A percentile compares a stretch with the other conserved stretches of the same genome.
Evolutionary conservation across 1,140 invertebrate species (phyloP).

Genomic region (Sinonovacula constricta): DNA sequence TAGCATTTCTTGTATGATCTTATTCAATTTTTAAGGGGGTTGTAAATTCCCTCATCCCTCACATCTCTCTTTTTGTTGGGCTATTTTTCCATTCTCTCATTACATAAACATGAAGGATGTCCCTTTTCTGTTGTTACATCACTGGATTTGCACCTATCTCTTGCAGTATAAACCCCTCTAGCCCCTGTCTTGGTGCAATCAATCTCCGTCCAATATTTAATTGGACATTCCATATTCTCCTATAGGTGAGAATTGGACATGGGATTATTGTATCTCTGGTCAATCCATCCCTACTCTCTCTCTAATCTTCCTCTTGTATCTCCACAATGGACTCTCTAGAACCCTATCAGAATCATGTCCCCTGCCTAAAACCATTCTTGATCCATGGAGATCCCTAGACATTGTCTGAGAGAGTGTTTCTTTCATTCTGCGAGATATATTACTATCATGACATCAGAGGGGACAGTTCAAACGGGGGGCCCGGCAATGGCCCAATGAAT

Average conservation of each 20-base stretch:
- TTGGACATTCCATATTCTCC: constrained; percentile 33
- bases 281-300: not conserved
- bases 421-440: constrained; percentile 16
- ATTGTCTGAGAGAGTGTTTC: constrained; percentile 2
- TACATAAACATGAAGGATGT: too few relatives aligned
- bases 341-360: not conserved
- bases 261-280: constrained; percentile 44
- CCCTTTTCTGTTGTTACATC: too few relatives aligned
- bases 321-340: not conserved
- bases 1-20: too few relatives aligned
- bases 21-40: too few relatives aligned
- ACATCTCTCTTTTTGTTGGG: too few relatives aligned
- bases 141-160: too few relatives aligned
- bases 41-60: too few relatives aligned
- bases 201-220: constrained; percentile 40
- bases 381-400: not conserved
- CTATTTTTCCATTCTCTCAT: too few relatives aligned
- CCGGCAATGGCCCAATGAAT: too few relatives aligned
- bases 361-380: constrained; percentile 22
- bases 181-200: too few relatives aligned
- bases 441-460: constrained; percentile 19
- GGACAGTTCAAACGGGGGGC: too few relatives aligned
- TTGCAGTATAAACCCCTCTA: too few relatives aligned
- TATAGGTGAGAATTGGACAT: constrained; percentile 12
- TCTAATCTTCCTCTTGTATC: not conserved